Evolutionary conservation across 2,113 vertebrate species (phyloP).

Genomic region (Salvelinus fontinalis): DNA sequence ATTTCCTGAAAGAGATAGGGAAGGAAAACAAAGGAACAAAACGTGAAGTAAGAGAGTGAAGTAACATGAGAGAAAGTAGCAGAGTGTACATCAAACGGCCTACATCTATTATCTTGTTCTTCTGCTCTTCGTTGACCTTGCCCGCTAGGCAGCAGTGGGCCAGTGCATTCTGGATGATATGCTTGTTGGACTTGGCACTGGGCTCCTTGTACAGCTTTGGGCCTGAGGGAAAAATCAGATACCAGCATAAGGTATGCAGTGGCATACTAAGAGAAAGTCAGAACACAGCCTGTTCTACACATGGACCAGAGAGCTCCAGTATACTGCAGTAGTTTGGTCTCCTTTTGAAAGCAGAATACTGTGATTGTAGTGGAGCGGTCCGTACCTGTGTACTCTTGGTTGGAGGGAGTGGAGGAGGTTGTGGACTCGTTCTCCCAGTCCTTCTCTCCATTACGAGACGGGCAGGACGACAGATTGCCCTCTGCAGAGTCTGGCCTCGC

Average conservation of each 20-base stretch:
- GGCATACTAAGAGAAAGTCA: too few relatives aligned
- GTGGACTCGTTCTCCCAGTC: conserved; percentile 98
- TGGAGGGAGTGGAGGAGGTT: conserved; percentile 93
- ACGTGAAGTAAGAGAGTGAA: background rate
- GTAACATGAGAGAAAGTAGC: too few relatives aligned
- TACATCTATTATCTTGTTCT: conserved; percentile 98
- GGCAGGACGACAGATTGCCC: conserved; percentile 87
- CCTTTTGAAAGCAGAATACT: too few relatives aligned
- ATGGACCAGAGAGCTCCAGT: background rate
- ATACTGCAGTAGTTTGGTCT: background rate
- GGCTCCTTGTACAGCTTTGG: conserved; percentile 98
- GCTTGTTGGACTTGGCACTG: conserved; percentile 98
- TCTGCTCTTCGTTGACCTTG: conserved; percentile 97
- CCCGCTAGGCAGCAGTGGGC: conserved; percentile 97
- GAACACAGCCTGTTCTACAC: background rate
- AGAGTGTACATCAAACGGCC: conserved; percentile 32
- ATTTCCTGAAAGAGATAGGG: conserved; percentile 83
- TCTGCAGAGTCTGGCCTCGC: conserved; percentile 81
- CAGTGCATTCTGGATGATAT: conserved; percentile 97
- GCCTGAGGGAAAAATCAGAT: conserved; percentile 69
- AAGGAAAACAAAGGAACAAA: background rate
- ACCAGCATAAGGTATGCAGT: conserved; percentile 20
- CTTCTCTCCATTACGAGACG: conserved; percentile 91
- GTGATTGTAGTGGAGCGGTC: background rate
- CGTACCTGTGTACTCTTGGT: conserved; percentile 40